Base-by-base conservation (phyloP, 2,797 vertebrate species). In the Otolemur crassicaudatus region DNA sequence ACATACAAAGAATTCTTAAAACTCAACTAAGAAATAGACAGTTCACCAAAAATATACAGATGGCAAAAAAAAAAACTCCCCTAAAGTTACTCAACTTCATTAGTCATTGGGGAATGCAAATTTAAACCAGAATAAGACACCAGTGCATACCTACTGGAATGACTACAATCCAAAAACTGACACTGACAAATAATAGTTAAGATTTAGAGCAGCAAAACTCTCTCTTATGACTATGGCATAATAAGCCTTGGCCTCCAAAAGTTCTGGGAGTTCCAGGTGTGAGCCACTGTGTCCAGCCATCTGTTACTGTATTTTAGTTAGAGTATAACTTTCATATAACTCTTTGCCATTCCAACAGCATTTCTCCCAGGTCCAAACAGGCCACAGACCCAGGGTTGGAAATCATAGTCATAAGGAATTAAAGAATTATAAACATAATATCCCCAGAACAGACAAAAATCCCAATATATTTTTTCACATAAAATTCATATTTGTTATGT, bases 381-480 rank as follows among this genome's bases (percentile, higher is more conserved):
- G 49, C 49, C 14, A 53, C 49, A 53, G 49, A 53, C 49, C 14
- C 14, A 53, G 49, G 49, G 49, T 53, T 53, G 49, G 49, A 14
- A 53, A 53, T 53, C 14, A 53, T 16, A 53, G 53, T 23, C 25
- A 29, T 23, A 67, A 77, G 22, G 56, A 7, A 67, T 67, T n/a
- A 90, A 94, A 92, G n/a, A 17, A 76, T 9, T 77, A 60, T 27
- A 92, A 93, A 75, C 43, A 85, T 43, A 56, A 89, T 53, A 81
- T 14, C 12, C 40, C 34, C 7, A 87, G 56, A 92, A 81, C 20
- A 91, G 31, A 94, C 0, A 85, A 58, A 87, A 87, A 77, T 90
- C 86, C 16, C 7, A 60, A 92, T 76, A 19, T 31, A 84, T 72
- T 90, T 80, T 77, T 53, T 46, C 63, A 93, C 11, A 77, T 40